A percentile compares a stretch with the other conserved stretches of the same genome.
phyloP scores from a whole-genome alignment of 2,888 invertebrate genomes.

The Drosophila mercatorum region DNA sequence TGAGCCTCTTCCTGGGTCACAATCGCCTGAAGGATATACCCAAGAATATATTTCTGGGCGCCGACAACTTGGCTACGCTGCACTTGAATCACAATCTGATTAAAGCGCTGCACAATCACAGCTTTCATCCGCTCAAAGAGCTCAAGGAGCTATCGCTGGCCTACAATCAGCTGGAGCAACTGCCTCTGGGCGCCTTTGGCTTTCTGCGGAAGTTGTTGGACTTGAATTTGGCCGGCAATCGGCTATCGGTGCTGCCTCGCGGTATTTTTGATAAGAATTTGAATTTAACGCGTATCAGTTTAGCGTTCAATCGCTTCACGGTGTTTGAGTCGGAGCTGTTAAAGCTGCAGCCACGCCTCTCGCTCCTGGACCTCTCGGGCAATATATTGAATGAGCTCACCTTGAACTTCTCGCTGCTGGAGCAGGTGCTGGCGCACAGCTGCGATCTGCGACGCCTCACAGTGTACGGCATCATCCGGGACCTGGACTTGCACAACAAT shows the following conservation, averaged over 20 bases:
- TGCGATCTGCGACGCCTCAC: conserved; percentile 81
- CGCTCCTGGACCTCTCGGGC: conserved; percentile 79
- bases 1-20: conserved; percentile 78
- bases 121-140: conserved; percentile 82
- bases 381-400: conserved; percentile 81
- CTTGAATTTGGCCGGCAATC: conserved; percentile 79
- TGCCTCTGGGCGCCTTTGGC: conserved; percentile 72
- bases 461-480: conserved; percentile 74
- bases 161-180: conserved; percentile 72
- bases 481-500: conserved; percentile 82
- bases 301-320: conserved; percentile 78
- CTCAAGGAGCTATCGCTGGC: conserved; percentile 78
- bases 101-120: conserved; percentile 75
- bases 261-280: conserved; percentile 80
- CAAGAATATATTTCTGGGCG: conserved; percentile 82
- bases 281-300: conserved; percentile 78
- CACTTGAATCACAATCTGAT: conserved; percentile 76
- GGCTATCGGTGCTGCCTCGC: conserved; percentile 68
- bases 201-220: conserved; percentile 78
- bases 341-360: conserved; percentile 72
- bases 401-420: conserved; percentile 76
- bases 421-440: conserved; percentile 71
- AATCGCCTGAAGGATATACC: conserved; percentile 81
- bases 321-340: conserved; percentile 80
- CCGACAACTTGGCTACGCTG: conserved; percentile 81